Evolutionary conservation across 2,797 vertebrate species (phyloP).

Genomic region (Galagoides demidoff): DNA sequence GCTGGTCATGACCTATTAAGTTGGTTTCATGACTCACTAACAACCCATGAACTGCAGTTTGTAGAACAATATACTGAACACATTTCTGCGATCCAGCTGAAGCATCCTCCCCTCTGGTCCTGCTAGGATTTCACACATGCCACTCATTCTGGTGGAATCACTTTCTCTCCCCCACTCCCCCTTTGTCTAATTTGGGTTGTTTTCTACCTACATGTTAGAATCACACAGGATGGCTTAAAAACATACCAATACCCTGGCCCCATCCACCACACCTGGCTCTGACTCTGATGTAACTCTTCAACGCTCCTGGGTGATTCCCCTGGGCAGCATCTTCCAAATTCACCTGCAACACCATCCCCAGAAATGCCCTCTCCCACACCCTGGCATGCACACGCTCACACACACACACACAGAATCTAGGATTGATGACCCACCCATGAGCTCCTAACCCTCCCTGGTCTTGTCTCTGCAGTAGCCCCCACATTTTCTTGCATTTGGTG

Average conservation of each 20-base stretch:
- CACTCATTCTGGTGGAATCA: background rate
- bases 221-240: background rate
- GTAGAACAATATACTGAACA: background rate
- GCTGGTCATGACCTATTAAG: background rate
- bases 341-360: background rate
- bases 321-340: background rate
- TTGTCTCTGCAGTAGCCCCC: background rate
- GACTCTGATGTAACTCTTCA: background rate
- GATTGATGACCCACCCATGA: background rate
- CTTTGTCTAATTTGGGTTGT: background rate
- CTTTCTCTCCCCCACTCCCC: background rate
- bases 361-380: background rate
- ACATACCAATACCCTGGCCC: background rate
- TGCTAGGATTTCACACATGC: background rate
- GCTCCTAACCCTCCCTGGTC: background rate
- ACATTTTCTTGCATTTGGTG: background rate
- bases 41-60: background rate
- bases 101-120: background rate
- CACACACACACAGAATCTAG: background rate
- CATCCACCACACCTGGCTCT: background rate
- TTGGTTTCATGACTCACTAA: slow-evolving; percentile 22
- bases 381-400: too few species aligned
- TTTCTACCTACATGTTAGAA: background rate
- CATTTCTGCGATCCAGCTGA: background rate
- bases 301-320: background rate